Conservation (phyloP, 2,888 invertebrate species). For the Enchytraeus crypticus region DNA sequence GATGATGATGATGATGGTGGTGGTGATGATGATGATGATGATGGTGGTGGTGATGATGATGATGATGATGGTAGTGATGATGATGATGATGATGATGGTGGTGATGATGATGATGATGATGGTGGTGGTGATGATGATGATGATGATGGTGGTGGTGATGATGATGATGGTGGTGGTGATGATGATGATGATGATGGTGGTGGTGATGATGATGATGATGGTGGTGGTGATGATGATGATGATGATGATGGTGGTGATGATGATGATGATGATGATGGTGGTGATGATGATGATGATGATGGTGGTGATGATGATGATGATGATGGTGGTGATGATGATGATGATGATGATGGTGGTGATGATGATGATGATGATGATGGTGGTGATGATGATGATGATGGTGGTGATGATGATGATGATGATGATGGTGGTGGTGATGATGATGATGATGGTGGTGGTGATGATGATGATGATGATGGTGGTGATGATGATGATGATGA, state of each 20-base stretch:
- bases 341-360: neutral
- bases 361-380: too few relatives aligned
- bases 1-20: too few relatives aligned
- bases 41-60: too few relatives aligned
- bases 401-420: too few relatives aligned
- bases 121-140: neutral
- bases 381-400: too few relatives aligned
- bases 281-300: neutral
- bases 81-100: neutral
- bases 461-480: too few relatives aligned
- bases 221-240: neutral
- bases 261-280: neutral
- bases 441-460: too few relatives aligned
- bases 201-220: neutral
- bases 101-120: neutral
- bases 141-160: neutral
- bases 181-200: neutral
- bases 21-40: too few relatives aligned
- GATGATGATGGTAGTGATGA: too few relatives aligned
- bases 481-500: too few relatives aligned
- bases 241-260: neutral
- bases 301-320: neutral
- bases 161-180: neutral
- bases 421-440: too few relatives aligned
- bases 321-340: neutral